Conservation (phyloP, 2,888 invertebrate genomes). For the Amblyteles armatorius region DNA sequence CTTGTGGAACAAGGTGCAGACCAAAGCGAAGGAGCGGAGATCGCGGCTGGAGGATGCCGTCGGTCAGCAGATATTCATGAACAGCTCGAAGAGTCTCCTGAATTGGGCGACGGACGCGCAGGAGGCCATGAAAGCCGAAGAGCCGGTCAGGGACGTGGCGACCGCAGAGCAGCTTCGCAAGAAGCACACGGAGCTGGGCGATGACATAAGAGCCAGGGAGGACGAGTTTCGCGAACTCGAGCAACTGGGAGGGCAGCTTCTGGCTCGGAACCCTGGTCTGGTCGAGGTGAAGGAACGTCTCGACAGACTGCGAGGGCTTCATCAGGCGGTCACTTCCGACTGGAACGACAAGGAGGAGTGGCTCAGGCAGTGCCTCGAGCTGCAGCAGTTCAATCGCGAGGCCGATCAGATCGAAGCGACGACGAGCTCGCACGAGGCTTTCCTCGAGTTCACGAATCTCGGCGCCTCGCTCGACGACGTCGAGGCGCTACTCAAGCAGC, state of each 20-base stretch:
- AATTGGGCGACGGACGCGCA: conserved; percentile 93
- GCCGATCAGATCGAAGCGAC: conserved; percentile 98
- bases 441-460: conserved; percentile 94
- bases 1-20: conserved; percentile 95
- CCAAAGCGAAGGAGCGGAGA: conserved; percentile 93
- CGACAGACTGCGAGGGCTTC: conserved; percentile 90
- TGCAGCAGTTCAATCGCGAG: conserved; percentile 97
- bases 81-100: conserved; percentile 92
- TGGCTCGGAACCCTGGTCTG: conserved; percentile 90
- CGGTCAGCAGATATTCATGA: conserved; percentile 97
- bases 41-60: conserved; percentile 96
- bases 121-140: conserved; percentile 92
- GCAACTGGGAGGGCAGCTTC: conserved; percentile 91
- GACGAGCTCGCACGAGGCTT: conserved; percentile 97
- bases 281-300: conserved; percentile 92
- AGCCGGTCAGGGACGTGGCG: conserved; percentile 94
- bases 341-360: conserved; percentile 95
- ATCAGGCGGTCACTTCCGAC: conserved; percentile 89
- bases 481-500: conserved; percentile 95
- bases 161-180: conserved; percentile 96
- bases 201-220: conserved; percentile 95
- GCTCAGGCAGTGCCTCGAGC: conserved; percentile 94
- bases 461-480: conserved; percentile 96
- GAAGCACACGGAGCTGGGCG: conserved; percentile 95
- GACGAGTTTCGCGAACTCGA: conserved; percentile 95